Conservation (phyloP, 2,888 invertebrate species). For the Aethes cnicana region DNA sequence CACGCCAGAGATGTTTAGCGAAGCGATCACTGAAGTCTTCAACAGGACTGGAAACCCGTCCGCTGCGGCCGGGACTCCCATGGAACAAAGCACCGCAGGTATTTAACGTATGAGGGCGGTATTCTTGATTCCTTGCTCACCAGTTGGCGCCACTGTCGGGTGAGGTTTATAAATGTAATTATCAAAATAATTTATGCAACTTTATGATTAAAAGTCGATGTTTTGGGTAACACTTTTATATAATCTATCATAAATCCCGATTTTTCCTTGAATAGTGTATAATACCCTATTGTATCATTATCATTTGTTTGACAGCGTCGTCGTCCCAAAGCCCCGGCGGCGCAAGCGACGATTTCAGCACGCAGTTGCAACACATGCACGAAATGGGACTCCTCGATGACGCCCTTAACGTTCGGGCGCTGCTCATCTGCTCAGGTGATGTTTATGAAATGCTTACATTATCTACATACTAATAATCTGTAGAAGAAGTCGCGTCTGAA, state of each 20-base stretch:
- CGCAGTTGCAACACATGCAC: constrained; percentile 90
- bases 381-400: constrained; percentile 96
- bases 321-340: constrained; percentile 57
- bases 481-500: no score
- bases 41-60: constrained; percentile 50
- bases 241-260: no score
- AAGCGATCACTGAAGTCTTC: constrained; percentile 88
- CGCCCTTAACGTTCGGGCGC: constrained; percentile 90
- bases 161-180: no score
- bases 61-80: constrained; percentile 53
- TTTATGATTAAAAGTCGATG: no score
- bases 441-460: neutral
- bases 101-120: constrained; percentile 13
- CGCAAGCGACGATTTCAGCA: constrained; percentile 49
- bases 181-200: no score
- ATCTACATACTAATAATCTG: neutral
- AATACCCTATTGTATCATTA: no score
- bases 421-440: constrained; percentile 85
- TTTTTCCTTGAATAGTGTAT: no score
- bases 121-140: no score
- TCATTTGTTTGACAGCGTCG: constrained; percentile 47
- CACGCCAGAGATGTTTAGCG: constrained; percentile 90
- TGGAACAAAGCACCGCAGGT: constrained; percentile 68
- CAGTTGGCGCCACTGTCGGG: no score
- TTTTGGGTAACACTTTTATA: no score